phyloP scores from a whole-genome alignment of 1,140 invertebrate genomes.

The Kradibia gibbosae region DNA sequence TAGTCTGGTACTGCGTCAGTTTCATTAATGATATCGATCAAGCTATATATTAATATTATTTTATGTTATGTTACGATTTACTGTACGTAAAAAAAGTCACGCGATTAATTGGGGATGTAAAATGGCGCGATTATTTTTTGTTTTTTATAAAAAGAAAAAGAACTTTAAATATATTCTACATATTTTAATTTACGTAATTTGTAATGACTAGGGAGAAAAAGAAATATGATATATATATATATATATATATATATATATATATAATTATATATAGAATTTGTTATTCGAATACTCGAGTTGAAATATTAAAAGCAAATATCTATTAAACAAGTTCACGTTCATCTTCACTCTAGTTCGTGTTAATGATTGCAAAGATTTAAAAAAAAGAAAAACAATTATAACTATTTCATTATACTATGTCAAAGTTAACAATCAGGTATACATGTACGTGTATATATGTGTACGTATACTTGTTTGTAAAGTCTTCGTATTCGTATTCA shows the following conservation, averaged over 20 bases:
- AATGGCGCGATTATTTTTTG: conserved; percentile 39
- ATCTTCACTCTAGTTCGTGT: conserved; percentile 1
- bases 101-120: conserved; percentile 45
- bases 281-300: conserved; percentile 40
- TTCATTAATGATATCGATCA: conserved; percentile 53
- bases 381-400: conserved; percentile 25
- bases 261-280: conserved; percentile 40
- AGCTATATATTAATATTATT: conserved; percentile 50
- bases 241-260: conserved; percentile 17
- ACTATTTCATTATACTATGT: conserved; percentile 12
- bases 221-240: conserved; percentile 15
- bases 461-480: conserved; percentile 53
- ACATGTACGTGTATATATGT: conserved; percentile 15
- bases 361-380: conserved; percentile 32
- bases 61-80: conserved; percentile 45
- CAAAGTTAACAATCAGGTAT: conserved; percentile 41
- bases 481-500: conserved; percentile 55
- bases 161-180: conserved; percentile 39
- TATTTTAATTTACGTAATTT: conserved; percentile 48
- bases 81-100: conserved; percentile 44
- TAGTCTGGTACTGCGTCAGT: conserved; percentile 51
- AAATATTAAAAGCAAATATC: conserved; percentile 17
- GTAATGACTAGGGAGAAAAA: conserved; percentile 2
- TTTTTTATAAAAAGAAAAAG: conserved; percentile 33
- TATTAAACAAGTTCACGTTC: conserved; percentile 14